These are phyloP conservation scores for Hypomecis atomaria DNA, from an alignment of 2,888 invertebrate species.

Conservation along the genomic window DNA sequence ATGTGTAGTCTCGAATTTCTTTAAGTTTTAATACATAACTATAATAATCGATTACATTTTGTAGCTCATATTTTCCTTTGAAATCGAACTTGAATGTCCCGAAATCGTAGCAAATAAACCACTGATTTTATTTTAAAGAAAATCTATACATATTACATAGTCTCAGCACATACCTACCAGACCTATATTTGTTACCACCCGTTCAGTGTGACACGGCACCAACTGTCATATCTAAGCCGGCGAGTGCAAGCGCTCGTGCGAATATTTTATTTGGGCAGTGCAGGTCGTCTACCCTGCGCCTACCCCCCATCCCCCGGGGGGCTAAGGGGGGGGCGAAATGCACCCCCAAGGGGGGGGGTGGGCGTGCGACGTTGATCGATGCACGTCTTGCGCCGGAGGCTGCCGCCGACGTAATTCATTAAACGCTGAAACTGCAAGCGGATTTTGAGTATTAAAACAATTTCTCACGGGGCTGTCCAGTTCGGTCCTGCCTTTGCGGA, in stretches of 20 bases:
- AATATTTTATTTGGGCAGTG: constrained; percentile 84
- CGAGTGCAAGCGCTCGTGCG: constrained; percentile 64
- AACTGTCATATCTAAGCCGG: constrained; percentile 71
- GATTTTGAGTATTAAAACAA: constrained; percentile 84
- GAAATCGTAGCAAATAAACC: too few species aligned
- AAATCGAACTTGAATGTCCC: too few species aligned
- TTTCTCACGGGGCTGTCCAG: constrained; percentile 82
- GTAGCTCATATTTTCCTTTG: too few species aligned
- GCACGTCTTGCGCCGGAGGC: constrained; percentile 87
- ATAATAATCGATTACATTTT: too few species aligned
- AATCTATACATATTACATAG: too few species aligned
- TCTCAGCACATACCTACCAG: too few species aligned
- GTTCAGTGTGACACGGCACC: constrained; percentile 59
- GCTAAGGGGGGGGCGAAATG: constrained; percentile 43
- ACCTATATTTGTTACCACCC: constrained; percentile 7
- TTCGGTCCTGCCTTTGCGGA: constrained; percentile 69
- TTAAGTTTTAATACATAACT: too few species aligned
- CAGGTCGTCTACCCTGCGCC: constrained; percentile 69
- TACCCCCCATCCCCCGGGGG: constrained; percentile 51
- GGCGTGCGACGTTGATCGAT: constrained; percentile 86
- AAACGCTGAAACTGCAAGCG: constrained; percentile 84
- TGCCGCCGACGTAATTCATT: constrained; percentile 85
- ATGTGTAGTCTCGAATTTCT: too few species aligned
- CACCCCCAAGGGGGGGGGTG: constrained; percentile 45
- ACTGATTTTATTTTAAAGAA: too few species aligned